Evolutionary conservation across 2,888 invertebrate genomes (phyloP).

Genomic region (Ceratothoa steindachneri): DNA sequence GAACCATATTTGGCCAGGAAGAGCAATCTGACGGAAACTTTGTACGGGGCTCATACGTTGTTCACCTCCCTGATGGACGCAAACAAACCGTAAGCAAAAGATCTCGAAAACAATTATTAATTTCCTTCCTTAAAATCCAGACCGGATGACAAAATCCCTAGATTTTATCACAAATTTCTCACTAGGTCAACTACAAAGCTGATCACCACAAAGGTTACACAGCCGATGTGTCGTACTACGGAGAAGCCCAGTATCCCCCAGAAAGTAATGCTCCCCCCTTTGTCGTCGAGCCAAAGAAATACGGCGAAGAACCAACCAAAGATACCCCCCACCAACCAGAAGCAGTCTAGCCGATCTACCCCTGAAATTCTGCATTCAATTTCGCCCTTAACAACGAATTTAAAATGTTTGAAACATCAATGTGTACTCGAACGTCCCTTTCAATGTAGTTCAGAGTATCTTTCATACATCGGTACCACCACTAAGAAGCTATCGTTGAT

Average conservation of each 20-base stretch:
- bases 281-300: conserved; percentile 22
- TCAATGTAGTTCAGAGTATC: conserved; percentile 21
- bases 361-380: conserved; percentile 64
- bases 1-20: conserved; percentile 12
- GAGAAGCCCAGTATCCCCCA: conserved; percentile 61
- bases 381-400: too few species aligned
- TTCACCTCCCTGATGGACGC: conserved; percentile 27
- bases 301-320: conserved; percentile 20
- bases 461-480: too few species aligned
- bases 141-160: not conserved
- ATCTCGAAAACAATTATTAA: not conserved
- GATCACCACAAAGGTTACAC: conserved; percentile 88
- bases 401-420: not conserved
- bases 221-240: conserved; percentile 76
- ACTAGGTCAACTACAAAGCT: conserved; percentile 58
- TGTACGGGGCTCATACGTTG: conserved; percentile 18
- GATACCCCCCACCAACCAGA: not conserved
- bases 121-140: not conserved
- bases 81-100: conserved; percentile 21
- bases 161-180: not conserved
- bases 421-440: too few species aligned
- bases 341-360: not conserved
- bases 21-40: conserved; percentile 21
- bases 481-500: too few species aligned
- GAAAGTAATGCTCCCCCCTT: conserved; percentile 29